These are phyloP conservation scores for Aphrocallistes beatrix DNA, from an alignment of 37 sponge, comb jelly and placozoan genomes.

Conservation along the genomic window DNA sequence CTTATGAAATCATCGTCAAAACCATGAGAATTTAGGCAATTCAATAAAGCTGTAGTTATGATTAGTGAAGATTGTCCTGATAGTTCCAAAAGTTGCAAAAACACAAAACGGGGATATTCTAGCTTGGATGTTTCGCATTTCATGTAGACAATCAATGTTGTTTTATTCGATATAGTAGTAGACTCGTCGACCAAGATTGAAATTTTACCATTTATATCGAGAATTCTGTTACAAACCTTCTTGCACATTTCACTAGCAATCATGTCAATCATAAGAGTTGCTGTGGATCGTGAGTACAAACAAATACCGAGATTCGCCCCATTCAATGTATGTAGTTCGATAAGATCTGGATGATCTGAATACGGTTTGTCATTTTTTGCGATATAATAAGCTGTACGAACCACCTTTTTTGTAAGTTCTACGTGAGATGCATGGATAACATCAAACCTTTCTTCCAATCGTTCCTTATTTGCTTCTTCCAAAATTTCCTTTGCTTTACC, in stretches of 20 bases:
- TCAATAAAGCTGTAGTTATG: slow-evolving; percentile 15
- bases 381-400: slow-evolving; percentile 18
- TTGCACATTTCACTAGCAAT: slow-evolving; percentile 19
- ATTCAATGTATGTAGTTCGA: slow-evolving; percentile 15
- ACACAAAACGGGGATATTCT: background rate
- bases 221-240: slow-evolving; percentile 18
- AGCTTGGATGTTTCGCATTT: slow-evolving; percentile 17
- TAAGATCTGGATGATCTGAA: slow-evolving; percentile 8
- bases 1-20: slow-evolving; percentile 15
- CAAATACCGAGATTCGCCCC: slow-evolving; percentile 13
- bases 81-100: slow-evolving; percentile 9
- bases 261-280: slow-evolving; percentile 11
- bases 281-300: slow-evolving; percentile 11
- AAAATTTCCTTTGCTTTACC: background rate
- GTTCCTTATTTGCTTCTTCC: slow-evolving; percentile 12
- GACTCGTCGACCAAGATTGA: slow-evolving; percentile 12
- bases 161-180: slow-evolving; percentile 12
- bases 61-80: slow-evolving; percentile 7
- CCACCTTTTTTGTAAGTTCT: slow-evolving; percentile 13
- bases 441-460: slow-evolving; percentile 1
- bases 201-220: too few species aligned
- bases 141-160: slow-evolving; percentile 16
- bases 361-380: slow-evolving; percentile 4
- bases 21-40: slow-evolving; percentile 9
- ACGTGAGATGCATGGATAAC: too few species aligned